Conservation (phyloP, 2,113 vertebrate species). For the Halcyon malimbica region DNA sequence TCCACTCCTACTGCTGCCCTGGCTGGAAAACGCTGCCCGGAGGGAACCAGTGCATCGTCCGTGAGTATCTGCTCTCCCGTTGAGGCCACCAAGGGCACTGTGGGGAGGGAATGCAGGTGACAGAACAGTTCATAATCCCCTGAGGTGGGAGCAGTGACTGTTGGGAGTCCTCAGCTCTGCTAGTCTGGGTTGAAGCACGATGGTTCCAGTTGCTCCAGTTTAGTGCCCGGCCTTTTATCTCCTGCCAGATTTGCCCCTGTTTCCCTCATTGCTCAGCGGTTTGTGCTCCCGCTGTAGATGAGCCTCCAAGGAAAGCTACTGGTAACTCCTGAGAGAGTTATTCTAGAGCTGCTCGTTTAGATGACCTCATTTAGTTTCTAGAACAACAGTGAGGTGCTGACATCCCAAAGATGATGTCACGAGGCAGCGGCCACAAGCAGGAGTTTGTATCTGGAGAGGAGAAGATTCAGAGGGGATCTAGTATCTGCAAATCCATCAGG, state of each 20-base stretch:
- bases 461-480: too few relatives aligned
- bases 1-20: conserved; percentile 97
- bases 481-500: too few relatives aligned
- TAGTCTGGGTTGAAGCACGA: neutral
- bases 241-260: neutral
- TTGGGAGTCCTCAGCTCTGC: neutral
- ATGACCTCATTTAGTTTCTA: neutral
- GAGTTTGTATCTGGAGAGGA: neutral
- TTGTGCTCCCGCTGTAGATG: neutral
- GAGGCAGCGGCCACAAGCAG: neutral
- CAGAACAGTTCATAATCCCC: neutral
- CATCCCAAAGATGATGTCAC: neutral
- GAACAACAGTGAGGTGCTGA: neutral
- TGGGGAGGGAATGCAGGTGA: neutral
- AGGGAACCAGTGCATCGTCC: conserved; percentile 98
- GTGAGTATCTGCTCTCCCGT: conserved; percentile 81
- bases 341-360: neutral
- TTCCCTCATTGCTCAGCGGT: neutral
- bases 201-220: neutral
- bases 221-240: neutral
- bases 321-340: neutral
- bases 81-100: neutral
- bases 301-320: neutral
- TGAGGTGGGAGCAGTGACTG: neutral
- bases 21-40: conserved; percentile 97